Evolutionary conservation across 2,888 invertebrate genomes (phyloP).

Genomic region (Bugulina stolonifera): DNA sequence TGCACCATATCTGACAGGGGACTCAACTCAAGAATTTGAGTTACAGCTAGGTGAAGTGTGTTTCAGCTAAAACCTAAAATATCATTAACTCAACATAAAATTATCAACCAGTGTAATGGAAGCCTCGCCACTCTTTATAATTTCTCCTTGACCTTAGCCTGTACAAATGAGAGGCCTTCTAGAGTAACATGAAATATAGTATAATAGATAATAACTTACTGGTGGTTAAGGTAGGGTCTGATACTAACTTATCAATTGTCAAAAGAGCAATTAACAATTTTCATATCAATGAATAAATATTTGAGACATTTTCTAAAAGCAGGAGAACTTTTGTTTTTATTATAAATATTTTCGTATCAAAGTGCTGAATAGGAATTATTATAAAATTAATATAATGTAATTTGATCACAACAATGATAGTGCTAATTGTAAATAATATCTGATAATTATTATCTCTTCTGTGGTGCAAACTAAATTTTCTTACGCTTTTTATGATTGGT

Average conservation of each 20-base stretch:
- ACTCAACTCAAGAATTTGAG: conserved; percentile 70
- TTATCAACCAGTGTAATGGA: too few species aligned
- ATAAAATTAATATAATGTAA: not conserved
- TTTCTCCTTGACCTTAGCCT: too few species aligned
- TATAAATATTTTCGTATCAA: conserved; percentile 24
- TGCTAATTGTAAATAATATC: not conserved
- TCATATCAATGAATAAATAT: too few species aligned
- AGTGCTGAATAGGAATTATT: conserved; percentile 3
- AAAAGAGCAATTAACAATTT: too few species aligned
- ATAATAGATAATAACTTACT: too few species aligned
- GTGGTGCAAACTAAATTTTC: not conserved
- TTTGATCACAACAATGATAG: not conserved
- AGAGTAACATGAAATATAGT: too few species aligned
- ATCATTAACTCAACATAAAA: not conserved
- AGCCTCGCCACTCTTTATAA: too few species aligned
- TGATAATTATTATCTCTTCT: not conserved
- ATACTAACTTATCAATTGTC: too few species aligned
- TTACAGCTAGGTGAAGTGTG: conserved; percentile 80
- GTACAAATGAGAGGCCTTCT: too few species aligned
- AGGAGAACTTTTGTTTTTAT: too few species aligned
- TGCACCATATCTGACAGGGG: conserved; percentile 71
- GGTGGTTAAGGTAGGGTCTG: too few species aligned
- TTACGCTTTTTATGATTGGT: not conserved
- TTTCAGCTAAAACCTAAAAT: conserved; percentile 56
- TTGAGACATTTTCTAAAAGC: too few species aligned